Evolutionary conservation across 2,797 vertebrate genomes (phyloP).

Genomic region (Selene dorsalis): DNA sequence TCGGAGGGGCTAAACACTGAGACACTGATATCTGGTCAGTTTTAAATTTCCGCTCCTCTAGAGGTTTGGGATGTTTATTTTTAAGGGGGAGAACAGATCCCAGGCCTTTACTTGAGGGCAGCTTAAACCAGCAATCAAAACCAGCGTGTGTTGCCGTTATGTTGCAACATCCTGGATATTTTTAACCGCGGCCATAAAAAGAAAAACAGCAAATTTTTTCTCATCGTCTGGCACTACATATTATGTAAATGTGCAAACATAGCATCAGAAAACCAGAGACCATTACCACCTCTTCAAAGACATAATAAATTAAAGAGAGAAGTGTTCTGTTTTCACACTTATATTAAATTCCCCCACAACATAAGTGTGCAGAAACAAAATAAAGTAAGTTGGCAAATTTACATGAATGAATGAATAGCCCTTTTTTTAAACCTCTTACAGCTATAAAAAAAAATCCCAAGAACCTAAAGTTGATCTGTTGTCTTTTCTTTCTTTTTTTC

Average conservation of each 20-base stretch:
- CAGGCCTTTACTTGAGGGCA: conserved; percentile 47
- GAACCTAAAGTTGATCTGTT: conserved; percentile 50
- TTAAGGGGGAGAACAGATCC: conserved; percentile 42
- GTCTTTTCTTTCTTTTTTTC: conserved; percentile 42
- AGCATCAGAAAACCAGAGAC: conserved; percentile 61
- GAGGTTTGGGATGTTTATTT: conserved; percentile 57
- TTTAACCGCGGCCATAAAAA: conserved; percentile 64
- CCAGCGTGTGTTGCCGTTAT: conserved; percentile 75
- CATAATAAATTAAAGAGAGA: conserved; percentile 61
- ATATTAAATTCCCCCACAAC: conserved; percentile 44
- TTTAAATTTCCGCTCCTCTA: conserved; percentile 20
- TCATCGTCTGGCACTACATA: conserved; percentile 63
- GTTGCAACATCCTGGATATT: conserved; percentile 84
- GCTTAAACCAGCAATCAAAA: conserved; percentile 69
- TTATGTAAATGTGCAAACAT: conserved; percentile 73
- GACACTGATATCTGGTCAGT: conserved; percentile 54
- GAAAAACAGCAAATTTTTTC: conserved; percentile 51
- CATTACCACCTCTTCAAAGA: conserved; percentile 75
- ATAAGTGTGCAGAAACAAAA: conserved; percentile 32
- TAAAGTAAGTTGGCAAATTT: conserved; percentile 29
- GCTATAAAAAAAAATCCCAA: conserved; percentile 21
- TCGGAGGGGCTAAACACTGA: neutral
- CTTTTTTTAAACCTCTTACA: conserved; percentile 8
- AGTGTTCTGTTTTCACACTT: conserved; percentile 37
- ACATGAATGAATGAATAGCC: conserved; percentile 34